Conservation (phyloP, 2,888 invertebrate genomes). For the Nysson spinosus region DNA sequence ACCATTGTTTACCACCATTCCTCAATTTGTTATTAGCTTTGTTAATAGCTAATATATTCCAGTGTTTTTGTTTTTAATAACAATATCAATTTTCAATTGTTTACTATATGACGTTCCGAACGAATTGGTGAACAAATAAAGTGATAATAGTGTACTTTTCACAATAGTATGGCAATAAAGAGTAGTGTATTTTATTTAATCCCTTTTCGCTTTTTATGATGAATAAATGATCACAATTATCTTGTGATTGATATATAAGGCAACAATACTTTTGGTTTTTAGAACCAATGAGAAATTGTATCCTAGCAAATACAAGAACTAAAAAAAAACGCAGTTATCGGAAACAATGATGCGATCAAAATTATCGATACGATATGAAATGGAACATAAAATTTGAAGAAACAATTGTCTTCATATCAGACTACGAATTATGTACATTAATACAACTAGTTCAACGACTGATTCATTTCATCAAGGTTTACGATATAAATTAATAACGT, state of each 20-base stretch:
- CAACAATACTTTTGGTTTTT: constrained; percentile 9
- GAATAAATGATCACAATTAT: constrained; percentile 52
- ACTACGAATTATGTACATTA: constrained; percentile 53
- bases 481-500: constrained; percentile 21
- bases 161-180: constrained; percentile 33
- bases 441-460: constrained; percentile 42
- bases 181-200: constrained; percentile 22
- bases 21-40: too few species aligned
- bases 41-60: too few species aligned
- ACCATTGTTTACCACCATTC: constrained; percentile 41
- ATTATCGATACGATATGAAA: constrained; percentile 9
- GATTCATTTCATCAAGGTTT: constrained; percentile 22
- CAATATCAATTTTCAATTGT: too few species aligned
- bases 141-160: constrained; percentile 33
- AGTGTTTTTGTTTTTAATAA: too few species aligned
- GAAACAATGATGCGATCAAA: not conserved
- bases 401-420: constrained; percentile 34
- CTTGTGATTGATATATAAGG: constrained; percentile 24
- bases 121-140: too few species aligned
- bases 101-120: too few species aligned
- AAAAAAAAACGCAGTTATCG: constrained; percentile 1
- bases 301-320: constrained; percentile 13
- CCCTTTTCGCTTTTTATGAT: constrained; percentile 46
- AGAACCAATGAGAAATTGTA: constrained; percentile 15
- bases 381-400: constrained; percentile 20